Conservation (phyloP, 2,797 vertebrate species). For the Catostomus latipinnis region DNA sequence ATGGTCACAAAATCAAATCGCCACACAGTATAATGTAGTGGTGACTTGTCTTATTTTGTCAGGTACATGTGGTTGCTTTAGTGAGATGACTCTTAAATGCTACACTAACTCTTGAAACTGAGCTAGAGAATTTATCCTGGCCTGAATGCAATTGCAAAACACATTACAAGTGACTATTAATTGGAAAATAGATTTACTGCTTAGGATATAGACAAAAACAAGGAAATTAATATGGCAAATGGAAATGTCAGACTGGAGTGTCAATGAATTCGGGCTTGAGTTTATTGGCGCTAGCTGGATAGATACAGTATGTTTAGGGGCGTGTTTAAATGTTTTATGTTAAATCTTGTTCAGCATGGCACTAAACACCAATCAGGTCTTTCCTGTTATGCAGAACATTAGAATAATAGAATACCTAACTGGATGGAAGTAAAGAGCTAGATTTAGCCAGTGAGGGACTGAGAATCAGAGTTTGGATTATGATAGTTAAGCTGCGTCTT, state of each 20-base stretch:
- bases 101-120: constrained; percentile 59
- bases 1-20: constrained; percentile 57
- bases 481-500: too few relatives aligned
- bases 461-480: too few relatives aligned
- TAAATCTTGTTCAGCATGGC: too few relatives aligned
- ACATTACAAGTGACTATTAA: constrained; percentile 65
- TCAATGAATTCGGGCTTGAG: constrained; percentile 59
- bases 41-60: constrained; percentile 37
- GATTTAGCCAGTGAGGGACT: too few relatives aligned
- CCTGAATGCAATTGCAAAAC: constrained; percentile 63
- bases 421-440: too few relatives aligned
- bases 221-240: constrained; percentile 60
- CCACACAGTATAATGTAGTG: constrained; percentile 28
- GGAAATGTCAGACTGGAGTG: constrained; percentile 59
- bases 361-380: too few relatives aligned
- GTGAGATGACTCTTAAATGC: constrained; percentile 42
- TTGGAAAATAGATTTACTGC: constrained; percentile 70
- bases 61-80: constrained; percentile 21
- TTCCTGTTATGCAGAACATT: too few relatives aligned
- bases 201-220: constrained; percentile 70
- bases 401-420: too few relatives aligned
- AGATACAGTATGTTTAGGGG: constrained; percentile 56
- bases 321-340: constrained; percentile 24
- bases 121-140: constrained; percentile 62
- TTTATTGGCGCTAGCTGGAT: constrained; percentile 64